Evolutionary conservation across 1,140 invertebrate species (phyloP).

Genomic region (Chymomyza costata): DNA sequence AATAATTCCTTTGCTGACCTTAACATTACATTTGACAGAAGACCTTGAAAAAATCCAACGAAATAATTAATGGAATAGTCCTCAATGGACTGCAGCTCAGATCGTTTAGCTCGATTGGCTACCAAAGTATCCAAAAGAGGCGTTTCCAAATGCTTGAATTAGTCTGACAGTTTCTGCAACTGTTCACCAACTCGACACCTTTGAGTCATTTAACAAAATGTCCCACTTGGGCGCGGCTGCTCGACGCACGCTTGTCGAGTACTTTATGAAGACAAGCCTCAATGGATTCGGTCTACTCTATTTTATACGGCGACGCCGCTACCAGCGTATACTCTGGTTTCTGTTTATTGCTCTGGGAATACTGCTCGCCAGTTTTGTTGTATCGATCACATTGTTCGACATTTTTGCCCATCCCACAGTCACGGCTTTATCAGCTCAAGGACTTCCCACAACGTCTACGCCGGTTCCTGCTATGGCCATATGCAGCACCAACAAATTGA

Average conservation of each 20-base stretch:
- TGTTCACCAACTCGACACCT: no score
- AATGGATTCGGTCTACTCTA: slow-evolving; percentile 55
- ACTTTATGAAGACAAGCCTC: slow-evolving; percentile 53
- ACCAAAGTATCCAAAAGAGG: no score
- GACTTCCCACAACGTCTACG: background rate
- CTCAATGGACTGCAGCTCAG: no score
- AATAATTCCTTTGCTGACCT: no score
- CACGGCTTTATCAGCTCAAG: slow-evolving; percentile 19
- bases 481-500: slow-evolving; percentile 45
- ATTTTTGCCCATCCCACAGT: slow-evolving; percentile 40
- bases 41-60: no score
- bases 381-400: slow-evolving; percentile 27
- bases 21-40: no score
- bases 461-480: slow-evolving; percentile 22
- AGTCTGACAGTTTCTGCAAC: no score
- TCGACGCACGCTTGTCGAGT: slow-evolving; percentile 42
- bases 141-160: no score
- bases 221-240: slow-evolving; percentile 28
- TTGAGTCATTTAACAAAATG: slow-evolving; percentile 29
- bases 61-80: no score
- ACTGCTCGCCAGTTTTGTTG: slow-evolving; percentile 28
- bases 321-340: slow-evolving; percentile 52
- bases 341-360: slow-evolving; percentile 42
- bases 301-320: slow-evolving; percentile 41
- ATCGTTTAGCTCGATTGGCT: no score